Evolutionary conservation across 2,113 vertebrate genomes (phyloP).

Genomic region (Lates calcarifer): DNA sequence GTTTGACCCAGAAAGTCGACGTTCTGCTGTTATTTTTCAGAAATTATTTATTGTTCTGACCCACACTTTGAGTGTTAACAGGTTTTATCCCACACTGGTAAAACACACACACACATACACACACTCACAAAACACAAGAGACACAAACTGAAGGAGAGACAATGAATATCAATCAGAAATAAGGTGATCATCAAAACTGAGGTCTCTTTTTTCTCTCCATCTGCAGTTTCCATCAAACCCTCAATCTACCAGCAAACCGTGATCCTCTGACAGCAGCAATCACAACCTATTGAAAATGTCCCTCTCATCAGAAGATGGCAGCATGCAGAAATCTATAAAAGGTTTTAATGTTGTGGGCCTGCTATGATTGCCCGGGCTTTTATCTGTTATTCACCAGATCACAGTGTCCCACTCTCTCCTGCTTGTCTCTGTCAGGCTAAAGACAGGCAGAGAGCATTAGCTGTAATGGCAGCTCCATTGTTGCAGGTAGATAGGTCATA

Average conservation of each 20-base stretch:
- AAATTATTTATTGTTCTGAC: conserved; percentile 46
- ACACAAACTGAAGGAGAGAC: conserved; percentile 17
- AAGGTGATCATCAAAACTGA: conserved; percentile 50
- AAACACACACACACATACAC: not conserved
- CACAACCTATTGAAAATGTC: conserved; percentile 78
- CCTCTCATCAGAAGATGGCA: conserved; percentile 74
- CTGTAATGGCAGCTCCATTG: conserved; percentile 73
- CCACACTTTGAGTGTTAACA: conserved; percentile 39
- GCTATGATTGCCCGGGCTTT: conserved; percentile 79
- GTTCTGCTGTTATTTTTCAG: conserved; percentile 40
- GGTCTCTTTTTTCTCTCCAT: conserved; percentile 27
- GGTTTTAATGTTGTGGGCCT: conserved; percentile 79
- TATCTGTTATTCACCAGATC: conserved; percentile 82
- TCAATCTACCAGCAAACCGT: conserved; percentile 41
- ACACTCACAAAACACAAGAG: conserved; percentile 26
- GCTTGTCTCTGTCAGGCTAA: conserved; percentile 62
- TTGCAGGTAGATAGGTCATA: conserved; percentile 71
- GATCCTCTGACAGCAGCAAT: conserved; percentile 77
- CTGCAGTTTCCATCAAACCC: conserved; percentile 36
- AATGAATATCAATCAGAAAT: conserved; percentile 58
- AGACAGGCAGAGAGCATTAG: conserved; percentile 63
- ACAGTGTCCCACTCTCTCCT: conserved; percentile 48
- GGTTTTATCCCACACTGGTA: conserved; percentile 27
- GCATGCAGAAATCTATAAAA: conserved; percentile 82
- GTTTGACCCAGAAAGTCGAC: conserved; percentile 39